Percentiles rank a stretch among this genome's conserved stretches.
Evolutionary conservation across 2,113 vertebrate species (phyloP).

Genomic region (Amphiprion percula): DNA sequence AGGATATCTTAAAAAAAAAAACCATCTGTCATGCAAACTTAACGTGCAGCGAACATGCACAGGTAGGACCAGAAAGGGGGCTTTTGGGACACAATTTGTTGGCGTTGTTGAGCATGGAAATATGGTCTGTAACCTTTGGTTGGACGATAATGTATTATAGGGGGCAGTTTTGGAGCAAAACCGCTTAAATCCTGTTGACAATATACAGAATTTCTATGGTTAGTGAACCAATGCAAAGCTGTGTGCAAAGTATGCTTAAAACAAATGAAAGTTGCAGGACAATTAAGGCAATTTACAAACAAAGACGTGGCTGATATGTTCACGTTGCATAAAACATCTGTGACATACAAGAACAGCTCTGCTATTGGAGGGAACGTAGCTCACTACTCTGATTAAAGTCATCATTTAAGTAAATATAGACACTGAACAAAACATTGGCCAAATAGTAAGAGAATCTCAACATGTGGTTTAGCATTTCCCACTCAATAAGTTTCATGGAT

Average conservation of each 20-base stretch:
- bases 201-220: slow-evolving; percentile 3
- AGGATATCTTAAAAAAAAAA: slow-evolving; percentile 29
- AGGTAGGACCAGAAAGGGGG: slow-evolving; percentile 34
- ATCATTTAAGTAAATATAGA: slow-evolving; percentile 7
- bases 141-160: slow-evolving; percentile 22
- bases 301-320: slow-evolving; percentile 1
- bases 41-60: slow-evolving; percentile 71
- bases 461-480: slow-evolving; percentile 32
- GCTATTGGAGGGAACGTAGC: slow-evolving; percentile 21
- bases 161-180: not conserved
- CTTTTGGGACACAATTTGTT: slow-evolving; percentile 46
- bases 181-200: slow-evolving; percentile 1
- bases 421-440: slow-evolving; percentile 4
- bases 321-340: slow-evolving; percentile 46
- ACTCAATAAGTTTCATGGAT: slow-evolving; percentile 11
- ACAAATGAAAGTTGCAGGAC: slow-evolving; percentile 8
- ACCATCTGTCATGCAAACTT: slow-evolving; percentile 70
- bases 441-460: slow-evolving; percentile 6
- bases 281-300: slow-evolving; percentile 21
- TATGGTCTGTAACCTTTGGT: slow-evolving; percentile 55
- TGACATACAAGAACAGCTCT: slow-evolving; percentile 33
- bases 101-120: slow-evolving; percentile 25
- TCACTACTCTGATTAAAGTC: slow-evolving; percentile 8
- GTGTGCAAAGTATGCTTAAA: slow-evolving; percentile 22
- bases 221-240: slow-evolving; percentile 24